Percentiles rank a stretch among this genome's conserved stretches.
Conservation (phyloP, 2,888 invertebrate species). For the Orthosia cruda region DNA sequence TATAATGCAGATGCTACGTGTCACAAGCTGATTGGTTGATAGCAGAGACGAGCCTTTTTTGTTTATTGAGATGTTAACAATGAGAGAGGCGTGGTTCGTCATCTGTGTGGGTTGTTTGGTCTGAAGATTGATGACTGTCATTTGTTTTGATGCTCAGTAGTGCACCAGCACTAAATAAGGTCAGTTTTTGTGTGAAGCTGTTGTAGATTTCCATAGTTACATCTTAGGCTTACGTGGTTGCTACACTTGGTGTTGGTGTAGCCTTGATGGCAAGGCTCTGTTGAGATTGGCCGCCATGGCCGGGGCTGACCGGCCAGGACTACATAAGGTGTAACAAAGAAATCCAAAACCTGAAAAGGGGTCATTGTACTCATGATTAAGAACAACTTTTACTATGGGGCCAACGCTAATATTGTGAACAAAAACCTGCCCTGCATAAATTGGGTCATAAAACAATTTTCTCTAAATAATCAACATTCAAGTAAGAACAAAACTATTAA, state of each 20-base stretch:
- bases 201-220: background rate
- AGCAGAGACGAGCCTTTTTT: conserved; percentile 29
- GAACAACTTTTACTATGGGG: no score
- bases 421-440: no score
- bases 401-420: no score
- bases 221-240: background rate
- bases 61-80: background rate
- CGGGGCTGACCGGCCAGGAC: no score
- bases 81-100: background rate
- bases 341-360: no score
- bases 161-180: background rate
- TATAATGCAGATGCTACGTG: background rate
- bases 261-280: no score
- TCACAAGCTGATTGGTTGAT: conserved; percentile 1
- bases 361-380: no score
- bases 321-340: no score
- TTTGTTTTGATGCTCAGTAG: background rate
- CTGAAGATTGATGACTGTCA: background rate
- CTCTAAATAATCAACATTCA: no score
- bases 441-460: no score
- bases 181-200: background rate
- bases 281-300: background rate
- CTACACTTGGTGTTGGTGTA: no score
- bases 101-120: background rate
- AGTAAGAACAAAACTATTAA: no score